phyloP scores from a whole-genome alignment of 2,888 invertebrate genomes.

The Watsonalla cultraria region DNA sequence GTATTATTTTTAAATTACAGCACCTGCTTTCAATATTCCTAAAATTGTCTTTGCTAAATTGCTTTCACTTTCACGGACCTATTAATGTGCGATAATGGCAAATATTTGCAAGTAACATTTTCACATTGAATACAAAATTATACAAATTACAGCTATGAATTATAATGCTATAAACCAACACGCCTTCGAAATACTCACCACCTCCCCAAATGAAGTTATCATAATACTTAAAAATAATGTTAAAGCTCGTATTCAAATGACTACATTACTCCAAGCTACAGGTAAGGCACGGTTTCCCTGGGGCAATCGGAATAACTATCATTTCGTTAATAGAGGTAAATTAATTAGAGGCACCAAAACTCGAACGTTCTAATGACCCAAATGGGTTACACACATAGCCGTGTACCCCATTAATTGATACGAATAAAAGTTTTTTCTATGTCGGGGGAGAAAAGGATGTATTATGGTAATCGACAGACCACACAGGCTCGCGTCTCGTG shows the following conservation, averaged over 20 bases:
- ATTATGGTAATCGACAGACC: slow-evolving; percentile 56
- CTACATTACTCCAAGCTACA: slow-evolving; percentile 24
- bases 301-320: slow-evolving; percentile 44
- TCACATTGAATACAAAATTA: too few relatives aligned
- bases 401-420: slow-evolving; percentile 62
- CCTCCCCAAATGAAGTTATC: too few relatives aligned
- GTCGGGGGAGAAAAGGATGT: slow-evolving; percentile 44
- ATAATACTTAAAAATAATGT: background rate
- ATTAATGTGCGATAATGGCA: too few relatives aligned
- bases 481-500: slow-evolving; percentile 62
- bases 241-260: slow-evolving; percentile 11
- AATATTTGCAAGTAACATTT: too few relatives aligned
- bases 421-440: slow-evolving; percentile 45
- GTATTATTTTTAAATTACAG: too few relatives aligned
- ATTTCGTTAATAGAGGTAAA: slow-evolving; percentile 62
- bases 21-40: too few relatives aligned
- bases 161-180: too few relatives aligned
- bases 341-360: slow-evolving; percentile 63
- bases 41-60: too few relatives aligned
- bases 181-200: too few relatives aligned
- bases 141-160: too few relatives aligned
- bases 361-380: slow-evolving; percentile 56
- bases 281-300: slow-evolving; percentile 31
- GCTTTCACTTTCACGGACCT: too few relatives aligned
- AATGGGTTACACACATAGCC: slow-evolving; percentile 54